phyloP scores from a whole-genome alignment of 2,113 vertebrate genomes.

The Macquaria australasica region DNA sequence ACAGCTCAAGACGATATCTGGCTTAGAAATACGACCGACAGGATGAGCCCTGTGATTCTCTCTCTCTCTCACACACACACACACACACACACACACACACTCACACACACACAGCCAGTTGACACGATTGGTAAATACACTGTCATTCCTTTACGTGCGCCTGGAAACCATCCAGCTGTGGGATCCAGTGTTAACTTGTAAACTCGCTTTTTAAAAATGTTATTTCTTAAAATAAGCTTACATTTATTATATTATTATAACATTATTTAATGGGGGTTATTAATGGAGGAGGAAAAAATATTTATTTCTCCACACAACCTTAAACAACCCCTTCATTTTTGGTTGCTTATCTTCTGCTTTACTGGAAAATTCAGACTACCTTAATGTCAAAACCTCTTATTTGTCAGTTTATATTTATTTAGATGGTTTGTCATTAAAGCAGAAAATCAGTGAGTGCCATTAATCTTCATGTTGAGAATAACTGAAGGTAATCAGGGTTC shows the following conservation, averaged over 20 bases:
- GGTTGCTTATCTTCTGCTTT: background rate
- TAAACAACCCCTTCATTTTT: background rate
- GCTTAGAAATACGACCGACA: slow-evolving; percentile 32
- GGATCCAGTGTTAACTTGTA: background rate
- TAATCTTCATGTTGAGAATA: background rate
- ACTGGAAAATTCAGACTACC: background rate
- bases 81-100: slow-evolving; percentile 28
- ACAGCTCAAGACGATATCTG: slow-evolving; percentile 38
- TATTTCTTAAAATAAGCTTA: too few species aligned
- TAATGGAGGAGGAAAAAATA: background rate
- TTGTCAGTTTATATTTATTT: background rate
- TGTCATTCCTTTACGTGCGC: background rate
- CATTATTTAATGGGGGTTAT: background rate
- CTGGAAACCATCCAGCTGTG: slow-evolving; percentile 30
- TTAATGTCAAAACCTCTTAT: background rate
- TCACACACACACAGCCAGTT: background rate
- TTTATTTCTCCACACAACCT: background rate
- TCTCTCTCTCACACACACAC: slow-evolving; percentile 26
- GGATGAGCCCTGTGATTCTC: background rate
- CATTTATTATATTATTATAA: background rate
- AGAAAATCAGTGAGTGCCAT: background rate
- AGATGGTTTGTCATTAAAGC: background rate
- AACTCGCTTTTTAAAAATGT: background rate
- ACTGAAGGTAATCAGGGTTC: background rate
- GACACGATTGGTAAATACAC: background rate